Percentiles rank a stretch among this genome's conserved stretches.
Conservation (phyloP, 2,888 invertebrate genomes). For the Cerastoderma edule region DNA sequence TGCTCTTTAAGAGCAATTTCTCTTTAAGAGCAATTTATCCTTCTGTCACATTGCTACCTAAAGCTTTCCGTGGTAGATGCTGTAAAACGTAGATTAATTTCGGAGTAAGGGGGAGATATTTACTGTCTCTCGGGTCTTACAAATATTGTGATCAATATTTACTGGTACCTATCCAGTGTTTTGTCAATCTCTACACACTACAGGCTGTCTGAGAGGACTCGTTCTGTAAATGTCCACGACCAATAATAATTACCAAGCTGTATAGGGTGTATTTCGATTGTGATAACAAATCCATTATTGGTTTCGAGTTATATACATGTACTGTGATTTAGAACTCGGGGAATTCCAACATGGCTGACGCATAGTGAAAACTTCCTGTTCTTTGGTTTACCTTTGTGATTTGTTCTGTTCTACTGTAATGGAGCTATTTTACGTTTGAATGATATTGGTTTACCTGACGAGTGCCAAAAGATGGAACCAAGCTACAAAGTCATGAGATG, state of each 20-base stretch:
- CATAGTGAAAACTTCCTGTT: constrained; percentile 15
- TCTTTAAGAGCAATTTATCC: too few relatives aligned
- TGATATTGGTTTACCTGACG: background rate
- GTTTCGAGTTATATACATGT: constrained; percentile 8
- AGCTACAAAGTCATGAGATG: constrained; percentile 69
- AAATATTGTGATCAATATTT: constrained; percentile 23
- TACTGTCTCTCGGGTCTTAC: too few relatives aligned
- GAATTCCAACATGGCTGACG: constrained; percentile 18
- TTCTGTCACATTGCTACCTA: too few relatives aligned
- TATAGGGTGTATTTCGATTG: constrained; percentile 19
- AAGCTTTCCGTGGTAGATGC: too few relatives aligned
- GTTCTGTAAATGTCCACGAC: constrained; percentile 15
- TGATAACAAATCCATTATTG: constrained; percentile 10
- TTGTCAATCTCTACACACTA: constrained; percentile 18
- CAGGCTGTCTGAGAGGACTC: background rate
- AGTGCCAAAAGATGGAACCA: constrained; percentile 60
- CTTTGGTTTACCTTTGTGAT: background rate
- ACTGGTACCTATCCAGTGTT: constrained; percentile 2
- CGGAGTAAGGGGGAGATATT: too few relatives aligned
- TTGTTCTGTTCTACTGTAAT: background rate
- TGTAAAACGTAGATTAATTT: too few relatives aligned
- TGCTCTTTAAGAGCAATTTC: constrained; percentile 5
- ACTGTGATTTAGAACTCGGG: constrained; percentile 11
- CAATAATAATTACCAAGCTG: background rate
- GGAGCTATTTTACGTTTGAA: background rate